Evolutionary conservation across 2,113 vertebrate genomes (phyloP).

Genomic region (Pleuronectes platessa): DNA sequence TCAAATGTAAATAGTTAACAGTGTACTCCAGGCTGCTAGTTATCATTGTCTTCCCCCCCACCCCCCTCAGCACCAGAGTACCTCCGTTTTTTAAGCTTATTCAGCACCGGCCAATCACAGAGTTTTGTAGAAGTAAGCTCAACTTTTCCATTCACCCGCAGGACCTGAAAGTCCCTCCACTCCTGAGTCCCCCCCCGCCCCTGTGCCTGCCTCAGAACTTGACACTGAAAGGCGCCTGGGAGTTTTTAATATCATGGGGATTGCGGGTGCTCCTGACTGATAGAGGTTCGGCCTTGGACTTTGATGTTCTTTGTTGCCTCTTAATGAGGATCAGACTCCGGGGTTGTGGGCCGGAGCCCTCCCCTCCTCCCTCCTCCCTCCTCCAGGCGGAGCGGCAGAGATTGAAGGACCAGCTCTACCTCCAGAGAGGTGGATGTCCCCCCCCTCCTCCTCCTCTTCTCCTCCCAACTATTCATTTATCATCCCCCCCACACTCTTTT

Average conservation of each 20-base stretch:
- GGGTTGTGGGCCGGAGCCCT: constrained; percentile 50
- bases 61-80: not conserved
- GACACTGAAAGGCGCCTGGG: constrained; percentile 56
- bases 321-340: constrained; percentile 76
- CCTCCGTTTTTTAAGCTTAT: constrained; percentile 11
- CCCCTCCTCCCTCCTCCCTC: constrained; percentile 7
- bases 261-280: constrained; percentile 74
- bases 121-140: constrained; percentile 50
- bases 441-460: not conserved
- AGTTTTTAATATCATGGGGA: constrained; percentile 71
- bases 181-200: constrained; percentile 29
- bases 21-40: constrained; percentile 41
- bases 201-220: constrained; percentile 44
- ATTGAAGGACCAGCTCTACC: constrained; percentile 50
- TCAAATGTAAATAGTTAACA: constrained; percentile 8
- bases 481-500: not conserved
- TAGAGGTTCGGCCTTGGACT: constrained; percentile 68
- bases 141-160: constrained; percentile 60
- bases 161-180: constrained; percentile 45
- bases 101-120: constrained; percentile 41
- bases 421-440: constrained; percentile 35
- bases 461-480: constrained; percentile 27
- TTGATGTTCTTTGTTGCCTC: constrained; percentile 74
- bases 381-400: constrained; percentile 35
- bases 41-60: not conserved